Evolutionary conservation across 1,140 invertebrate genomes (phyloP), one percentile per base, ranked within the genome.

Genomic region (Drosophila paulistorum): DNA sequence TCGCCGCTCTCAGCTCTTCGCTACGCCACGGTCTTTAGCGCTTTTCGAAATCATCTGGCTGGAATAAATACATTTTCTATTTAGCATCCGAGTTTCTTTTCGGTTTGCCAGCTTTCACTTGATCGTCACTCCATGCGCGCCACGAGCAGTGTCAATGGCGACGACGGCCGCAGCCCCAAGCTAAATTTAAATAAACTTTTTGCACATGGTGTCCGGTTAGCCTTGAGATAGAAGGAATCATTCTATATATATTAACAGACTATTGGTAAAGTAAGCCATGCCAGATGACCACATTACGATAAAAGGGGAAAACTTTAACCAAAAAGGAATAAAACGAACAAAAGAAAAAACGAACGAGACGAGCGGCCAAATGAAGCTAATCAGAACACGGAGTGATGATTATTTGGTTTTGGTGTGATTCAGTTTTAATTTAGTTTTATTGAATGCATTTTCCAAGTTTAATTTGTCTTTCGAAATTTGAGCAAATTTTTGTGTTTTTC

Each of bases 1-100:
- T 26, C 23, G 23, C 23, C 23, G 23, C 23, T 4, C 23, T 26
- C 23, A 26, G 23, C 23, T 26, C 54, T 7, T 54, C 37, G 54
- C 75, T 59, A 45, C 60, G 58, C 26, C 48, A 57, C 42, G 71
- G 78, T 71, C 71, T 78, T 85, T 85, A 85, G 80, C 68, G 82
- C 75, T 64, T 87, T 85, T 87, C 14, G 69, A 87, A 74, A 79
- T 81, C 82, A 85, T 87, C 82, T 87, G 58, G 45, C 83, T 87
- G 82, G 82, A 85, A 85, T 85, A 85, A 85, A 85, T 79, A 85
- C 83, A 85, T 85, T 82, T 82, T 35, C 74, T 64, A 23, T 51
- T 51, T 23, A 20, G 60, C 71, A 66, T 45, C 79, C 37, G 11
- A 39, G 37, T 39, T 11, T 65, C 48, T 60, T 39, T 30, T 39